Base-by-base conservation (phyloP, 2,113 vertebrate species). In the Anolis carolinensis region DNA sequence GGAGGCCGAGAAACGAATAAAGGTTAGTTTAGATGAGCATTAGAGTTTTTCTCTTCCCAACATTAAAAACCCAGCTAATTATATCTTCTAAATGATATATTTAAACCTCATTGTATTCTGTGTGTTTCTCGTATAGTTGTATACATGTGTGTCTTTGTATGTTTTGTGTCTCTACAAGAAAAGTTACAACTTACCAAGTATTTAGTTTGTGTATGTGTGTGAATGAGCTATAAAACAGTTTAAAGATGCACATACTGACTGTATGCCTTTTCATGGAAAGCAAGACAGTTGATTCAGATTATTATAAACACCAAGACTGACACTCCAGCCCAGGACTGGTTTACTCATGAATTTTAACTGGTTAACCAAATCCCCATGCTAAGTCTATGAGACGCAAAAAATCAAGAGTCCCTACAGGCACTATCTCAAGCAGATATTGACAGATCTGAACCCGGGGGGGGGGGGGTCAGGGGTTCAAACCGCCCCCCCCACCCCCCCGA, bases 1-100 rank as follows among this genome's bases (percentile, higher is more conserved):
- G 96, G 98, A 99, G 94, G 97, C 98, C 30, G 98, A 98, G 96
- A 99, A 98, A 96, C 97, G 98, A 95, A 98, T 96, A 95, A 98
- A 99, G 97, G 98, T 98, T 95, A 97, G 96, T 97, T 95, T 95
- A 92, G 95, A 94, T 89, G 84, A 95, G 86, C 91, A 93, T 86
- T 87, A 91, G 83, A 95, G 89, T 93, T 92, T 95, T 93, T 90
- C 89, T 93, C 93, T 94, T 93, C 63, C 30, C 82, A 82, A 88
- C 90, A 6, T 82, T 62, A 86, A 93, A 74, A 27, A n/a, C 0
- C 34, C 50, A 32, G 4, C 70, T 81, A 32, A 83, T 55, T 13
- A 23, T 25, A 48, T 90, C 79, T 68, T 44, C 44, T 88, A 74
- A 5, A 44, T 74, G 3, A 23, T n/a, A 21, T 44, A n/a, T 32